Evolutionary conservation across 1,140 invertebrate genomes (phyloP).

Genomic region (Odontomachus brunneus): DNA sequence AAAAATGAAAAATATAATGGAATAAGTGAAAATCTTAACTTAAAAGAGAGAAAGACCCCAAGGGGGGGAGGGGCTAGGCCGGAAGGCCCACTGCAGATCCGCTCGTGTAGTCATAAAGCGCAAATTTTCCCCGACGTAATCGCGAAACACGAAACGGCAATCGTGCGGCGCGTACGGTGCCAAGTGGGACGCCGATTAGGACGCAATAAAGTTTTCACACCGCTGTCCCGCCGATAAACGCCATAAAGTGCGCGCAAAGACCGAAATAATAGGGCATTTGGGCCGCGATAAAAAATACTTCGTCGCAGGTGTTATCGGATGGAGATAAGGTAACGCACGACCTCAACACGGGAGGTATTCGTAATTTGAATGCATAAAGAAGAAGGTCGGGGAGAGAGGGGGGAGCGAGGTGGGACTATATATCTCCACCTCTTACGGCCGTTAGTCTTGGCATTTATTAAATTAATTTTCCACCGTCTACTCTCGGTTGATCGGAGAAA

Average conservation of each 20-base stretch:
- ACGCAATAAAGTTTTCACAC: conserved; percentile 51
- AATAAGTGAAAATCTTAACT: no score
- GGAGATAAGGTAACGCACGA: conserved; percentile 29
- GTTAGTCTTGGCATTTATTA: conserved; percentile 11
- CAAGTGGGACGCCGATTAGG: conserved; percentile 59
- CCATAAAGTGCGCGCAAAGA: conserved; percentile 54
- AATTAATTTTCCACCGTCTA: conserved; percentile 14
- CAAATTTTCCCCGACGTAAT: conserved; percentile 65
- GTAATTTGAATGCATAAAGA: conserved; percentile 40
- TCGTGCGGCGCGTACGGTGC: conserved; percentile 35
- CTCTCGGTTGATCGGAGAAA: neutral
- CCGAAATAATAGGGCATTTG: conserved; percentile 42
- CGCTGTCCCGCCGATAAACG: conserved; percentile 14
- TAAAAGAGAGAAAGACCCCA: neutral
- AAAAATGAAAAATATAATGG: no score
- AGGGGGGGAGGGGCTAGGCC: no score
- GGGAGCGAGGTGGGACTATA: no score
- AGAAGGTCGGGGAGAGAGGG: neutral
- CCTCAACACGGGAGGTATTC: conserved; percentile 3
- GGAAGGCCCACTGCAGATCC: conserved; percentile 27
- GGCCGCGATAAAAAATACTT: conserved; percentile 32
- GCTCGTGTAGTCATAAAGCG: conserved; percentile 66
- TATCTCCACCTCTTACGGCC: conserved; percentile 7
- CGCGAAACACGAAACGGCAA: conserved; percentile 72
- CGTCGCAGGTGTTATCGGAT: conserved; percentile 38